Conservation (phyloP, 2,113 vertebrate genomes). For the Aleadryas rufinucha region DNA sequence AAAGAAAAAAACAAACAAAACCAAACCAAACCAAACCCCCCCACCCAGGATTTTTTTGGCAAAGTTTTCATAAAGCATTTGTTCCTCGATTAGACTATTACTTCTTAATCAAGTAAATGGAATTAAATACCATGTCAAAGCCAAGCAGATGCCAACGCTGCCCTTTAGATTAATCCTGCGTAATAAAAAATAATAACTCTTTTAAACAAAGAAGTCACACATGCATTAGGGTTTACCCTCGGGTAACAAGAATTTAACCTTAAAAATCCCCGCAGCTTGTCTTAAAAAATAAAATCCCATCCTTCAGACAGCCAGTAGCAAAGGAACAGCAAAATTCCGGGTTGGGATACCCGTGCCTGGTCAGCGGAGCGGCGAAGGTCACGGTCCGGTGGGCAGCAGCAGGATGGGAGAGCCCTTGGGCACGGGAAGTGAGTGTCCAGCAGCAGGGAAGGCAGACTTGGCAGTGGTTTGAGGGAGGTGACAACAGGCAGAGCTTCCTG, state of each 20-base stretch:
- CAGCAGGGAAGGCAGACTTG: neutral
- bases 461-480: neutral
- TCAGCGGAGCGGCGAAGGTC: neutral
- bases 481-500: neutral
- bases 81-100: constrained; percentile 1
- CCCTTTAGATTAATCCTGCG: neutral
- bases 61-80: constrained; percentile 26
- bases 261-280: neutral
- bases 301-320: constrained; percentile 3
- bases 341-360: constrained; percentile 23
- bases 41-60: neutral
- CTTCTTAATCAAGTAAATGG: neutral
- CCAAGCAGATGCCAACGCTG: neutral
- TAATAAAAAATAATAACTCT: neutral
- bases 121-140: constrained; percentile 14
- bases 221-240: neutral
- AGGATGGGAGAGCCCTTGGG: neutral
- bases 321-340: neutral
- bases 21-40: neutral
- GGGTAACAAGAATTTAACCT: constrained; percentile 2
- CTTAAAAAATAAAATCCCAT: constrained; percentile 21
- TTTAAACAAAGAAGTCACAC: neutral
- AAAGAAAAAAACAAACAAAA: neutral
- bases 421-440: neutral
- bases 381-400: neutral